These are phyloP conservation scores for Lepidotrigona ventralis DNA, from an alignment of 1,140 invertebrate genomes.

Conservation along the genomic window DNA sequence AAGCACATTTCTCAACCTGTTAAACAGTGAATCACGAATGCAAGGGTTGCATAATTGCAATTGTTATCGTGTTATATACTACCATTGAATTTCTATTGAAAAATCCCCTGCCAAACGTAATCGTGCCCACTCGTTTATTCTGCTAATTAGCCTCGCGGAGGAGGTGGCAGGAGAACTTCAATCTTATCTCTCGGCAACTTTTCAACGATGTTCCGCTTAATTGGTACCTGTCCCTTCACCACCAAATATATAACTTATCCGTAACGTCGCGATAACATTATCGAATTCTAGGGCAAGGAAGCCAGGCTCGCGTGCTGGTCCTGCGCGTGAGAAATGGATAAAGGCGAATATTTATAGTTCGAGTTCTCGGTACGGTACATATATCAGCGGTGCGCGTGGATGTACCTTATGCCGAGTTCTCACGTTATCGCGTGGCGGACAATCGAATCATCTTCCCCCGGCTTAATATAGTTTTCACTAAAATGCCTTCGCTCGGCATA, in stretches of 20 bases:
- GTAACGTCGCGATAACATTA: conserved; percentile 40
- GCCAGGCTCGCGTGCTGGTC: conserved; percentile 25
- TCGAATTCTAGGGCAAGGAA: conserved; percentile 27
- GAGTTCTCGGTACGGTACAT: conserved; percentile 45
- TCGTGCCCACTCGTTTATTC: neutral
- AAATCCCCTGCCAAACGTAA: too few relatives aligned
- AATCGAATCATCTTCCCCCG: conserved; percentile 35
- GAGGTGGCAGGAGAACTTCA: too few relatives aligned
- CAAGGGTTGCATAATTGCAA: too few relatives aligned
- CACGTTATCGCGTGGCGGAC: conserved; percentile 65
- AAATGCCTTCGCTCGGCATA: neutral
- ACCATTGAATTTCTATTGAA: too few relatives aligned
- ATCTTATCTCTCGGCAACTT: neutral
- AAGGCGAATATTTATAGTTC: conserved; percentile 62
- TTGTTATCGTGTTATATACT: too few relatives aligned
- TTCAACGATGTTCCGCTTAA: conserved; percentile 11
- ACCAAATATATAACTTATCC: conserved; percentile 43
- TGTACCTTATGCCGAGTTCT: conserved; percentile 60
- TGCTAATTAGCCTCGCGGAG: neutral
- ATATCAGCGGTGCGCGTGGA: conserved; percentile 49
- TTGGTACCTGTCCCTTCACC: conserved; percentile 25
- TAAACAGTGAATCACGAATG: too few relatives aligned
- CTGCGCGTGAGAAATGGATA: conserved; percentile 45
- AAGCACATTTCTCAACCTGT: too few relatives aligned
- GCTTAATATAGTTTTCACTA: conserved; percentile 45